A percentile compares a stretch with the other conserved stretches of the same genome.
These are phyloP conservation scores for Sialis lutaria DNA, from an alignment of 2,888 invertebrate species.

Conservation along the genomic window DNA sequence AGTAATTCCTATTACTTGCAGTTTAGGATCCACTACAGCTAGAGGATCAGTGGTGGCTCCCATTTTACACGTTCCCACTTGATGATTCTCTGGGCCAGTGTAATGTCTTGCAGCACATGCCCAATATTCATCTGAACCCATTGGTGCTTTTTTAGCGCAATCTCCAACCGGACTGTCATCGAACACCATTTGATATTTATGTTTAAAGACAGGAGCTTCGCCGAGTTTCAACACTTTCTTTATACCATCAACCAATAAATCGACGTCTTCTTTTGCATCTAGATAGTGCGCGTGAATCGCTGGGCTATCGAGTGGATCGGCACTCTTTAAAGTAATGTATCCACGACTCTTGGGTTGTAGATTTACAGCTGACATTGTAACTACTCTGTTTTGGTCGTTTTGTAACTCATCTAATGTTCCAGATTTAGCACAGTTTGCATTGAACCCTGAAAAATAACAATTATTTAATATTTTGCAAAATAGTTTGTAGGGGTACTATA, in stretches of 20 bases:
- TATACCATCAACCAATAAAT: slow-evolving; percentile 43
- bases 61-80: slow-evolving; percentile 71
- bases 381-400: slow-evolving; percentile 12
- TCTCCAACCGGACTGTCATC: slow-evolving; percentile 29
- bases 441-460: slow-evolving; percentile 15
- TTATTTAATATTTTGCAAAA: too few species aligned
- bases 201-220: slow-evolving; percentile 35
- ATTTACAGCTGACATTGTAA: slow-evolving; percentile 37
- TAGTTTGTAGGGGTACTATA: too few species aligned
- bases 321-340: slow-evolving; percentile 39
- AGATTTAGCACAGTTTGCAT: slow-evolving; percentile 36
- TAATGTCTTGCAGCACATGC: slow-evolving; percentile 48
- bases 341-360: slow-evolving; percentile 51
- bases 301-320: slow-evolving; percentile 45
- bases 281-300: slow-evolving; percentile 66
- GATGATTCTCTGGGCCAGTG: slow-evolving; percentile 70
- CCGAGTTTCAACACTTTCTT: slow-evolving; percentile 36
- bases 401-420: slow-evolving; percentile 26
- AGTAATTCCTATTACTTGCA: slow-evolving; percentile 42
- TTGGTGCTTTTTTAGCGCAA: slow-evolving; percentile 26
- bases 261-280: slow-evolving; percentile 42
- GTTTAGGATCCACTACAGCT: slow-evolving; percentile 55
- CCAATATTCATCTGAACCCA: slow-evolving; percentile 54
- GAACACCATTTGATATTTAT: slow-evolving; percentile 37
- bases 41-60: slow-evolving; percentile 49